These are phyloP conservation scores for Leptatherina wallacei DNA, from an alignment of 2,797 vertebrate species.

Conservation along the genomic window DNA sequence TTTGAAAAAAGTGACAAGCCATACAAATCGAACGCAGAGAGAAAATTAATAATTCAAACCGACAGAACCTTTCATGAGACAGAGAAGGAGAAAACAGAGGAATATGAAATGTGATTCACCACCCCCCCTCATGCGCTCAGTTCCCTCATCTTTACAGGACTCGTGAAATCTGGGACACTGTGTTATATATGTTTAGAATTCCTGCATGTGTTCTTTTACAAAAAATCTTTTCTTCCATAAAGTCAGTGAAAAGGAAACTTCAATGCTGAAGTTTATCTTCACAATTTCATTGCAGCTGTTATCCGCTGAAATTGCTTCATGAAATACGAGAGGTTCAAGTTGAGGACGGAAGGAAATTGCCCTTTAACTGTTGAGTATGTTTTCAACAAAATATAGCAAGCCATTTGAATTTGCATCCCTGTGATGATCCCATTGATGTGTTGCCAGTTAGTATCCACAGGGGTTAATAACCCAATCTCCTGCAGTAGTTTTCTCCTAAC, in stretches of 20 bases:
- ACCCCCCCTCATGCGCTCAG: constrained; percentile 55
- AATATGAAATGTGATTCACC: constrained; percentile 60
- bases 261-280: constrained; percentile 37
- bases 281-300: constrained; percentile 6
- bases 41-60: constrained; percentile 84
- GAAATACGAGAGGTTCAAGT: constrained; percentile 38
- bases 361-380: constrained; percentile 6
- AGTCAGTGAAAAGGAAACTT: constrained; percentile 32
- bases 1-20: constrained; percentile 83
- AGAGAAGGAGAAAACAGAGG: constrained; percentile 60
- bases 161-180: constrained; percentile 63
- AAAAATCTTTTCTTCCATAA: constrained; percentile 41
- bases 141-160: constrained; percentile 68
- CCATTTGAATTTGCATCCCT: constrained; percentile 52
- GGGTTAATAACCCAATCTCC: constrained; percentile 71
- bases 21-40: constrained; percentile 78
- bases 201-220: constrained; percentile 58
- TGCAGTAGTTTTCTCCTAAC: constrained; percentile 51
- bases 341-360: constrained; percentile 42
- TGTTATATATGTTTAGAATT: constrained; percentile 65
- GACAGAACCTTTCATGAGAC: constrained; percentile 68
- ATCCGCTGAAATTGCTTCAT: constrained; percentile 24
- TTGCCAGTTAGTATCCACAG: constrained; percentile 33
- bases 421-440: constrained; percentile 46
- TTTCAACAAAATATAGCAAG: constrained; percentile 37